Conservation (phyloP, 2,888 invertebrate genomes). For the Cantharis nigra region DNA sequence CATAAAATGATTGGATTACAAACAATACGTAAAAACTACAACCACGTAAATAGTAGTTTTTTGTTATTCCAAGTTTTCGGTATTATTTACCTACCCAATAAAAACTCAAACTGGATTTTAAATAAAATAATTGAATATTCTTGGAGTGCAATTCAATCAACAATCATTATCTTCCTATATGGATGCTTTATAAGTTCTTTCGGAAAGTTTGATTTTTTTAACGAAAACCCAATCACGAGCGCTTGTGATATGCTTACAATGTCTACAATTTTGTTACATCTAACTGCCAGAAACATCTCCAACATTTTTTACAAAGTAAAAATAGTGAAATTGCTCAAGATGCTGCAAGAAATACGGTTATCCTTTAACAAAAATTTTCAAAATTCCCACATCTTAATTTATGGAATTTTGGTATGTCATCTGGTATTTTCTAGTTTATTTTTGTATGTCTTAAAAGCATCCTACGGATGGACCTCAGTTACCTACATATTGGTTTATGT, state of each 20-base stretch:
- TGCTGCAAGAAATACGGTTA: not conserved
- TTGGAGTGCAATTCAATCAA: not conserved
- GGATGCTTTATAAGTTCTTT: not conserved
- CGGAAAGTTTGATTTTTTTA: not conserved
- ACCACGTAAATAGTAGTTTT: not conserved
- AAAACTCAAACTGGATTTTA: not conserved
- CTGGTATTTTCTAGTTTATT: not conserved
- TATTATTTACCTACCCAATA: not conserved
- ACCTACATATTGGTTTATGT: not conserved
- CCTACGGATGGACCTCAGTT: not conserved
- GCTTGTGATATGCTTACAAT: not conserved
- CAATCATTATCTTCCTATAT: not conserved
- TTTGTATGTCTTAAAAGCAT: not conserved
- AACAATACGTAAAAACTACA: not conserved
- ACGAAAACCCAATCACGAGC: too few relatives aligned
- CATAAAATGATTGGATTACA: not conserved
- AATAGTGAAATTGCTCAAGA: not conserved
- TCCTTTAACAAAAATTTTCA: not conserved
- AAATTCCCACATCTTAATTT: not conserved
- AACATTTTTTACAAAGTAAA: not conserved
- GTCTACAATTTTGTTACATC: not conserved
- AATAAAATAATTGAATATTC: not conserved
- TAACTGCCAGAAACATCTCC: not conserved
- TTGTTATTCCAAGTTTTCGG: not conserved
- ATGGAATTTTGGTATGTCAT: not conserved